Percentiles rank a stretch among this genome's conserved stretches.
Evolutionary conservation across 2,797 vertebrate species (phyloP).

Genomic region (Sebastes vulpes): DNA sequence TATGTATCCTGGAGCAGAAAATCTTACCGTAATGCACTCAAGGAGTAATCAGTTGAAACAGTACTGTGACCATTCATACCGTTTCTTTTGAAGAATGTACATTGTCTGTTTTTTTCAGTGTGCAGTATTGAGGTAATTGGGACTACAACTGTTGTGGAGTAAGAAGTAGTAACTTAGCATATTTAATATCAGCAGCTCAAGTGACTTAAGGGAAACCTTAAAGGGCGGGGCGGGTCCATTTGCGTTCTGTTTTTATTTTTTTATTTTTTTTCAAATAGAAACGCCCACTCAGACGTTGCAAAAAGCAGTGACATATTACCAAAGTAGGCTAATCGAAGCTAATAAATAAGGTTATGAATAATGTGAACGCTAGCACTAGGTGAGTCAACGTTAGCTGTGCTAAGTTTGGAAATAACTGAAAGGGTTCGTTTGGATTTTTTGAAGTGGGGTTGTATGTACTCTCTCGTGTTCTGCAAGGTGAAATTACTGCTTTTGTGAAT

Average conservation of each 20-base stretch:
- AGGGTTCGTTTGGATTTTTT: background rate
- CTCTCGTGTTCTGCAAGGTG: no score
- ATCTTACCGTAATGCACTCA: background rate
- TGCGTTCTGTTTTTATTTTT: background rate
- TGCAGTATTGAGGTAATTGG: background rate
- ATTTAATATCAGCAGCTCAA: constrained; percentile 6
- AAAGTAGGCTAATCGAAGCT: no score
- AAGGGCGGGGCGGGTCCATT: no score
- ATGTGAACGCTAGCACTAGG: no score
- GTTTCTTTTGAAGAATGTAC: background rate
- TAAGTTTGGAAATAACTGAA: background rate
- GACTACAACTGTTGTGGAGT: background rate
- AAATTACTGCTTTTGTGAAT: no score
- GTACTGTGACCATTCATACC: background rate
- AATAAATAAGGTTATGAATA: no score
- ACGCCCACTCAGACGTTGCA: background rate
- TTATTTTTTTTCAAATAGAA: background rate
- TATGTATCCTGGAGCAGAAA: background rate
- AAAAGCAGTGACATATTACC: no score
- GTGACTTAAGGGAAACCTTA: background rate
- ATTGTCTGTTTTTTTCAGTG: background rate
- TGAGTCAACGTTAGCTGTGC: no score
- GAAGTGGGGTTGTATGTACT: no score
- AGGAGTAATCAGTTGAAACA: background rate
- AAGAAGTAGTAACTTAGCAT: background rate